A percentile compares a stretch with the other conserved stretches of the same genome.
Conservation (phyloP, 2,888 invertebrate genomes). For the Harpalus rufipes region DNA sequence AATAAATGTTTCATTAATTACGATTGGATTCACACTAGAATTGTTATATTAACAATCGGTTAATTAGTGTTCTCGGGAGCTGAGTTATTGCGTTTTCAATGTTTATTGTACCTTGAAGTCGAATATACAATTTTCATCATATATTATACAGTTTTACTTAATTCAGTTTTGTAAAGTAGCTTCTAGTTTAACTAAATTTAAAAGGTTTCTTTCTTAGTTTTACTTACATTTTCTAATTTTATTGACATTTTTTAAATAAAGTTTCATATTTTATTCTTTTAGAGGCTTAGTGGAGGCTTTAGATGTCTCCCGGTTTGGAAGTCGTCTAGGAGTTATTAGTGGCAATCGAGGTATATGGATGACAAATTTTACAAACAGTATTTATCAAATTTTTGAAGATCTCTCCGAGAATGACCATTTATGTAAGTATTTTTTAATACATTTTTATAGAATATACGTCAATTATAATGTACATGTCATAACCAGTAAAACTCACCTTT, state of each 20-base stretch:
- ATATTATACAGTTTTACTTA: too few relatives aligned
- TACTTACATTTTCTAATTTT: background rate
- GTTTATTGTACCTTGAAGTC: too few relatives aligned
- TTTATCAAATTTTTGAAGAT: slow-evolving; percentile 76
- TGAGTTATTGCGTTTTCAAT: too few relatives aligned
- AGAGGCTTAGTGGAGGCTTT: slow-evolving; percentile 81
- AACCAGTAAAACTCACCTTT: background rate
- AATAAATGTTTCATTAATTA: too few relatives aligned
- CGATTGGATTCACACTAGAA: too few relatives aligned
- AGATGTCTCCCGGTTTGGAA: slow-evolving; percentile 81
- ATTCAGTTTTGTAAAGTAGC: too few relatives aligned
- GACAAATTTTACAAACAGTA: slow-evolving; percentile 80
- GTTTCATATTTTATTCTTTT: slow-evolving; percentile 68
- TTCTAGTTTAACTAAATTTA: too few relatives aligned
- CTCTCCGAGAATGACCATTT: slow-evolving; percentile 76
- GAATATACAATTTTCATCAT: too few relatives aligned
- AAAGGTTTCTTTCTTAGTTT: too few relatives aligned
- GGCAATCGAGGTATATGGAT: slow-evolving; percentile 82
- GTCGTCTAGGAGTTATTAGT: slow-evolving; percentile 82
- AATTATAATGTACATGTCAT: background rate
- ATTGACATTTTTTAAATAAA: background rate
- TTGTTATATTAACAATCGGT: too few relatives aligned
- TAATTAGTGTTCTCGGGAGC: too few relatives aligned
- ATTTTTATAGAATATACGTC: background rate
- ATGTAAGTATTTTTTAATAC: slow-evolving; percentile 75